These are phyloP conservation scores for Himalopsyche anomala DNA, from an alignment of 2,888 invertebrate species.

Conservation along the genomic window DNA sequence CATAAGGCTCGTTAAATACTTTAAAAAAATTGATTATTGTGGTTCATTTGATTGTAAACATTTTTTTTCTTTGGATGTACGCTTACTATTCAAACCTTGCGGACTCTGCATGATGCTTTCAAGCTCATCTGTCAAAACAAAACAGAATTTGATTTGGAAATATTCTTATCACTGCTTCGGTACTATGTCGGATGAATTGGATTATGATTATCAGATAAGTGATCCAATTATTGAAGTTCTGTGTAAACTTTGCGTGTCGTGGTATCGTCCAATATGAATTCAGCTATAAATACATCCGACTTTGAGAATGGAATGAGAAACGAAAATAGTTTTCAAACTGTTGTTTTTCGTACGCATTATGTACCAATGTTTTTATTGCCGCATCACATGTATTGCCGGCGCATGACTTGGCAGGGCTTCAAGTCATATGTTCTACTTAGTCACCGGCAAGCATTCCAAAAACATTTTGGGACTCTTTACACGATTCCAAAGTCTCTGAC, in stretches of 20 bases:
- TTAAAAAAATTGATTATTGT: too few species aligned
- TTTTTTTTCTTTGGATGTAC: too few species aligned
- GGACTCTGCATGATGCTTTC: too few species aligned
- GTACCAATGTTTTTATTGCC: conserved; percentile 43
- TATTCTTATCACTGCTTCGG: too few species aligned
- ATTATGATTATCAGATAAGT: too few species aligned
- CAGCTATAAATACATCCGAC: neutral
- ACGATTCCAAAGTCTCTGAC: neutral
- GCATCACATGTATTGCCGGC: conserved; percentile 47
- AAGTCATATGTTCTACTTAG: conserved; percentile 51
- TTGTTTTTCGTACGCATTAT: conserved; percentile 27
- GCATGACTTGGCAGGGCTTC: conserved; percentile 57
- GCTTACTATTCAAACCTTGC: too few species aligned
- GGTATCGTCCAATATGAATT: neutral
- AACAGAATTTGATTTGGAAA: too few species aligned
- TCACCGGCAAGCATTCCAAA: conserved; percentile 45
- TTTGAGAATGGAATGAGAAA: conserved; percentile 34
- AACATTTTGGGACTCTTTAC: conserved; percentile 53
- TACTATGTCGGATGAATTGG: too few species aligned
- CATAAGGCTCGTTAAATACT: too few species aligned
- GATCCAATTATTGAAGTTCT: neutral
- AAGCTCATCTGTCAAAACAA: too few species aligned
- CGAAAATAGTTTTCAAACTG: conserved; percentile 12
- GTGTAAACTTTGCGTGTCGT: neutral
- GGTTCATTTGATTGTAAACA: too few species aligned